Evolutionary conservation across 2,113 vertebrate species (phyloP), one percentile per base, ranked within the genome.

Genomic region (Gulo gulo): DNA sequence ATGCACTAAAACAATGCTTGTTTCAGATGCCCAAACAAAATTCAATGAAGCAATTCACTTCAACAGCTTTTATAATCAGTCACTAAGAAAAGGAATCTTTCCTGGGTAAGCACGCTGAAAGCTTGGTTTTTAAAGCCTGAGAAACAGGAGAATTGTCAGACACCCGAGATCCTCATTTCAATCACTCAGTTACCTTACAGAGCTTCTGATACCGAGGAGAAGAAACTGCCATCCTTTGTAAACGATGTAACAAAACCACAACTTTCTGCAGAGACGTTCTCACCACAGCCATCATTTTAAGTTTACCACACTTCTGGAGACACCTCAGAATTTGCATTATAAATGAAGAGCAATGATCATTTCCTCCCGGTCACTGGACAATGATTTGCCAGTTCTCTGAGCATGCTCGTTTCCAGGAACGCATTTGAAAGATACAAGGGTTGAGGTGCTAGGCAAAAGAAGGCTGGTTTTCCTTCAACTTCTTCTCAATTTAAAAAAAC

Each of bases 231-330:
- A 99, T 99, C 99, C 99, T 99, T 99, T 99, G 99, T 97, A 99
- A 99, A 98, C 99, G 99, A 99, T 99, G 99, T 98, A 99, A 99
- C 99, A 99, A 99, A 98, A 99, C 99, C 99, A 99, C 99, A 99
- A 99, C 99, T 99, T 99, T 99, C 99, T 99, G 99, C 99, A 99
- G 99, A 99, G 99, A 99, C 80, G 99, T 99, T 99, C 99, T 99
- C 99, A 99, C 99, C 99, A 99, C 99, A 99, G 99, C 99, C 99
- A 99, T 99, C 99, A 99, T 99, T 99, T 99, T 99, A 99, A 99
- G 99, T 99, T 99, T 99, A 99, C 99, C 99, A 99, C 99, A 99
- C 99, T 99, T 99, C 99, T 99, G 99, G 98, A 99, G 99, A 99
- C 99, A 99, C 99, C 99, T 99, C 99, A 99, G 99, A 99, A 99